phyloP scores from a whole-genome alignment of 2,113 vertebrate genomes.

The Cromileptes altivelis region DNA sequence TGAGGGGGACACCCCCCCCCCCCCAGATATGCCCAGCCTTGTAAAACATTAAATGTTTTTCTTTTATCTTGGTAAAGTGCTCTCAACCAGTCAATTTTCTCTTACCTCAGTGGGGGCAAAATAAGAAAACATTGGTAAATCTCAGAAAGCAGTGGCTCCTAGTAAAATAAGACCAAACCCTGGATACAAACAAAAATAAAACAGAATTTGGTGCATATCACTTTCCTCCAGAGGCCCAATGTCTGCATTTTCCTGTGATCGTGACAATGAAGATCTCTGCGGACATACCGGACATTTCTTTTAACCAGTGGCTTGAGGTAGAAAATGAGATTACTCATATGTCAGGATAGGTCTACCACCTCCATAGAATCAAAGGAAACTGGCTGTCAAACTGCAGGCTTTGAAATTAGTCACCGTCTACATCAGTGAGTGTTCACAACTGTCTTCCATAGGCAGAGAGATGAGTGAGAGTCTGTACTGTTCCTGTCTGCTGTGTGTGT shows the following conservation, averaged over 20 bases:
- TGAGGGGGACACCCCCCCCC: no score
- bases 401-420: slow-evolving; percentile 2
- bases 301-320: neutral
- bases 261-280: slow-evolving; percentile 21
- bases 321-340: slow-evolving; percentile 10
- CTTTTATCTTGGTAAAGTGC: no score
- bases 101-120: no score
- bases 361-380: slow-evolving; percentile 10
- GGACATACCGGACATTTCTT: slow-evolving; percentile 5
- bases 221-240: slow-evolving; percentile 22
- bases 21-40: no score
- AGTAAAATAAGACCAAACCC: no score
- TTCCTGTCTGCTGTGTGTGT: neutral
- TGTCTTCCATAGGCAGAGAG: neutral
- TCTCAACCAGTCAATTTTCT: no score
- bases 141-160: no score
- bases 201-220: no score
- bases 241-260: slow-evolving; percentile 48
- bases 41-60: no score
- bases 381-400: neutral
- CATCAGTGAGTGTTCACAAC: neutral
- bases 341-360: slow-evolving; percentile 2
- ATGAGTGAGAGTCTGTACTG: neutral
- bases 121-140: no score
- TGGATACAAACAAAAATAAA: no score